These are phyloP conservation scores for Watsonalla binaria DNA, from an alignment of 2,888 invertebrate species.

Conservation along the genomic window DNA sequence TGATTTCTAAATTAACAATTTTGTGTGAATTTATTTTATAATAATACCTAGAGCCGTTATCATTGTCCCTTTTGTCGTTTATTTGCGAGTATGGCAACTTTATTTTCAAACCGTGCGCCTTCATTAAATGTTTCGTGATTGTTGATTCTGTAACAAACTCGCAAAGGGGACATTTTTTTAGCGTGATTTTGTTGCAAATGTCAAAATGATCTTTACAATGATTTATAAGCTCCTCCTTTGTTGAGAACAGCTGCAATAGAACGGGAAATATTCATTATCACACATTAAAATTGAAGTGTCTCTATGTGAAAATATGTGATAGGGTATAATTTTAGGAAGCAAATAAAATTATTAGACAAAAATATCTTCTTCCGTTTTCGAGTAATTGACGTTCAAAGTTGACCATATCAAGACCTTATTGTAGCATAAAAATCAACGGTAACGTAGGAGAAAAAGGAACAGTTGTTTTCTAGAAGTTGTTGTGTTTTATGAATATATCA, in stretches of 20 bases:
- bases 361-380: too few relatives aligned
- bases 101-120: constrained; percentile 34
- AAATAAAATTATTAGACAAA: too few relatives aligned
- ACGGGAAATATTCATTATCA: too few relatives aligned
- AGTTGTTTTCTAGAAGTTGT: too few relatives aligned
- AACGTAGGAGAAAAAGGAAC: too few relatives aligned
- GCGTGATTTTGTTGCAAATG: constrained; percentile 40
- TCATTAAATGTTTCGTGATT: constrained; percentile 35
- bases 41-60: constrained; percentile 36
- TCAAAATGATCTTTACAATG: constrained; percentile 60
- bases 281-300: too few relatives aligned
- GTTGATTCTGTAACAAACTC: constrained; percentile 35
- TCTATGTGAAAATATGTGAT: too few relatives aligned
- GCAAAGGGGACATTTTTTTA: constrained; percentile 61
- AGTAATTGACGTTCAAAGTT: too few relatives aligned
- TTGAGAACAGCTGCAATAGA: constrained; percentile 51
- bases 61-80: constrained; percentile 29
- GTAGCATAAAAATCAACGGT: too few relatives aligned
- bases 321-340: too few relatives aligned
- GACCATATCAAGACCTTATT: too few relatives aligned
- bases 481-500: too few relatives aligned
- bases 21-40: constrained; percentile 32
- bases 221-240: constrained; percentile 39
- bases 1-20: constrained; percentile 43
- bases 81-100: constrained; percentile 30